Conservation (phyloP, 2,888 invertebrate genomes). For the Diogma glabrata region DNA sequence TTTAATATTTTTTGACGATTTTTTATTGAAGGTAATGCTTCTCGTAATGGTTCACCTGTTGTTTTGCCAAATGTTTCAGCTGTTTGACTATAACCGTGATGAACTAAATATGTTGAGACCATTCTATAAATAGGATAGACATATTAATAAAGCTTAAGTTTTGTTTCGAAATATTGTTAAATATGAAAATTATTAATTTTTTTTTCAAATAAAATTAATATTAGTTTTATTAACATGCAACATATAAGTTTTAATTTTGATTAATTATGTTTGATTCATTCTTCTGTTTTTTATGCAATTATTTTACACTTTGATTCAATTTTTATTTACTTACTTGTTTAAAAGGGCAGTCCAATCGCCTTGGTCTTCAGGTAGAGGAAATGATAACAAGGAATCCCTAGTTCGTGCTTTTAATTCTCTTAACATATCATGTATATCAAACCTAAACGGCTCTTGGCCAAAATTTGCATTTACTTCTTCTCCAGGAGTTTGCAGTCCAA, state of each 20-base stretch:
- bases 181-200: no score
- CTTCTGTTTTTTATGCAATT: no score
- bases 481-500: constrained; percentile 96
- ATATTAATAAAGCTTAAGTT: no score
- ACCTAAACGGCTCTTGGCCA: constrained; percentile 93
- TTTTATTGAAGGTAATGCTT: constrained; percentile 87
- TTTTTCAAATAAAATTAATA: no score
- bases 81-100: constrained; percentile 94
- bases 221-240: no score
- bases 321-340: constrained; percentile 56
- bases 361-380: constrained; percentile 73
- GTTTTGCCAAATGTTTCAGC: constrained; percentile 90
- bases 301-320: not conserved
- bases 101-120: constrained; percentile 94
- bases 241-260: no score
- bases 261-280: no score
- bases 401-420: constrained; percentile 78
- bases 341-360: constrained; percentile 87
- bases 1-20: constrained; percentile 93
- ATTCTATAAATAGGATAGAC: constrained; percentile 50
- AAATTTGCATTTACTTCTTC: constrained; percentile 98
- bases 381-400: constrained; percentile 71
- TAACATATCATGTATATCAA: constrained; percentile 96
- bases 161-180: no score
- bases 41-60: constrained; percentile 80